Conservation (phyloP, 2,113 vertebrate genomes). For the Apteryx owenii region DNA sequence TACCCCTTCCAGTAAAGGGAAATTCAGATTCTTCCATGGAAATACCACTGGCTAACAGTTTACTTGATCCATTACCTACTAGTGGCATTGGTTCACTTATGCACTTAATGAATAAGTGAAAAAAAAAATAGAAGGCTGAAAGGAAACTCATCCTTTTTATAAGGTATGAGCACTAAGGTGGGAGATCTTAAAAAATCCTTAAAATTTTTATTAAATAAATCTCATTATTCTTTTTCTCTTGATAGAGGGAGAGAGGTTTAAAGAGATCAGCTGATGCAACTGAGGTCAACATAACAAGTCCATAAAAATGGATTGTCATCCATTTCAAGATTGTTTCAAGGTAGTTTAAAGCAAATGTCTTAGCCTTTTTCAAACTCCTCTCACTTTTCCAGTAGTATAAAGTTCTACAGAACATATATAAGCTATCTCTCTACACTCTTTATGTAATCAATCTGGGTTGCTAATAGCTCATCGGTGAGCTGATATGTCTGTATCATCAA, state of each 20-base stretch:
- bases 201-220: background rate
- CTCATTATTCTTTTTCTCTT: background rate
- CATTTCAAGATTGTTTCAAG: background rate
- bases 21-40: background rate
- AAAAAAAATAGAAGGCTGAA: background rate
- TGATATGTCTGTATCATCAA: background rate
- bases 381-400: background rate
- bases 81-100: too few relatives aligned
- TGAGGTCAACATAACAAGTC: background rate
- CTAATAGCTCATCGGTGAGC: background rate
- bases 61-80: background rate
- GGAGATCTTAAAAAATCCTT: background rate
- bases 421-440: background rate
- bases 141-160: background rate
- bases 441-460: background rate
- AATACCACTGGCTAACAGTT: background rate
- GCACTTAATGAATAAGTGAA: background rate
- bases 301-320: background rate
- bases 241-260: background rate
- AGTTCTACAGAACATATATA: background rate
- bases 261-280: background rate
- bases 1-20: background rate
- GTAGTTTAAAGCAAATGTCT: background rate
- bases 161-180: background rate
- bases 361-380: background rate